Evolutionary conservation across 2,113 vertebrate species (phyloP), one percentile per base, ranked within the genome.

Genomic region (Lampris incognitus): DNA sequence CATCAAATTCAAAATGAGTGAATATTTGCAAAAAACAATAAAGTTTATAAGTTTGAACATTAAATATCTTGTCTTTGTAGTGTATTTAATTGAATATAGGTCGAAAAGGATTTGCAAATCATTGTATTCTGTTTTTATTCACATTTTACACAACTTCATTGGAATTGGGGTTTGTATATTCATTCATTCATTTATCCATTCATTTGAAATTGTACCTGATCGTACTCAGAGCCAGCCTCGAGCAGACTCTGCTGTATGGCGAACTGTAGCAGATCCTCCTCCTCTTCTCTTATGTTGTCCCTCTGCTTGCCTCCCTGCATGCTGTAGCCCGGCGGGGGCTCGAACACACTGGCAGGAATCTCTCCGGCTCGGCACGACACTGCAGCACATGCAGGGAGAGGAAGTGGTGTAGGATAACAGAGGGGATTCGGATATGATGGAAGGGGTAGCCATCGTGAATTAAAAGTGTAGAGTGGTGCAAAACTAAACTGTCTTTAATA

Each of bases 191-290:
- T 24, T 24, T 24, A 24, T 24, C 24, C 24, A 24, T 24, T 24
- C 24, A 11, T 51, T 5, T n/a, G 10, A 54, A 13, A 54, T 61
- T 89, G 40, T 67, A 98, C 98, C 98, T 99, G 98, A 82, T 99
- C 98, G 0, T 96, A 97, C 79, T 99, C 98, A 0, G 96, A 97
- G 76, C 98, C 97, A 0, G 97, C 96, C 76, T 99, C 97, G 50
- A 99, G 93, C 87, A 99, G 95, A 86, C 98, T 99, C 93, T 99
- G 98, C 91, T 99, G 97, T 80, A 99, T 99, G 86, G 98, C 97
- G 0, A 98, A 99, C 93, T 98, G 97, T 61, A 99, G 91, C 72
- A 99, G 90, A 1, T 99, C 98, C 0, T 99, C 97, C 0, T 98
- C 98, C 10, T 98, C 97, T 2, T 97, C 95, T 74, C 95, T 87